These are phyloP conservation scores for Hetaerina titia DNA, from an alignment of 2,888 invertebrate genomes.

Conservation along the genomic window DNA sequence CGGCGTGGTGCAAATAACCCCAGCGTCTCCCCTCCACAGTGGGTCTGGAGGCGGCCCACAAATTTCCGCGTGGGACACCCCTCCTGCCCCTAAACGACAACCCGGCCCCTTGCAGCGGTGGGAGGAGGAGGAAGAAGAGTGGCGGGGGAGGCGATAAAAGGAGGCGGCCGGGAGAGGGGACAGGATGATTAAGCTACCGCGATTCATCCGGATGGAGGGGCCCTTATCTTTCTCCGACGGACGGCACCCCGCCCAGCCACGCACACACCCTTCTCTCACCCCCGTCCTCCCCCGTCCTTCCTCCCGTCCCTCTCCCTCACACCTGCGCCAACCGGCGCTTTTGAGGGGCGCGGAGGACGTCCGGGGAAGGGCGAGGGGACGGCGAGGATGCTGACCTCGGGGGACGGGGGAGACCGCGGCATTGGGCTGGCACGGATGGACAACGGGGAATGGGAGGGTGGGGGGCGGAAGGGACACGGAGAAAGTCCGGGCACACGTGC, in stretches of 20 bases:
- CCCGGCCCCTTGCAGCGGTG: background rate
- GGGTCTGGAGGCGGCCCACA: background rate
- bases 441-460: background rate
- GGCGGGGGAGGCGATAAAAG: constrained; percentile 13
- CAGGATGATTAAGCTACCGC: constrained; percentile 47
- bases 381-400: background rate
- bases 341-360: background rate
- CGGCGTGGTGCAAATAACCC: constrained; percentile 3
- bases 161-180: background rate
- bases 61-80: background rate
- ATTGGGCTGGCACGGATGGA: background rate
- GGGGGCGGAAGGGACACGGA: background rate
- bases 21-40: background rate
- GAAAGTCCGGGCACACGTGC: background rate
- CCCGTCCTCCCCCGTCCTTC: background rate
- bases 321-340: constrained; percentile 23
- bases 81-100: constrained; percentile 20
- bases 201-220: background rate
- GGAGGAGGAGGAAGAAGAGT: background rate
- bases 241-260: background rate
- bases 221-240: background rate
- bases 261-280: background rate
- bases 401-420: too few species aligned
- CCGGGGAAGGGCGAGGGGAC: background rate
- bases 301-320: background rate